A percentile compares a stretch with the other conserved stretches of the same genome.
These are phyloP conservation scores for Lichenostomus cassidix DNA, from an alignment of 2,113 vertebrate genomes.

Conservation along the genomic window DNA sequence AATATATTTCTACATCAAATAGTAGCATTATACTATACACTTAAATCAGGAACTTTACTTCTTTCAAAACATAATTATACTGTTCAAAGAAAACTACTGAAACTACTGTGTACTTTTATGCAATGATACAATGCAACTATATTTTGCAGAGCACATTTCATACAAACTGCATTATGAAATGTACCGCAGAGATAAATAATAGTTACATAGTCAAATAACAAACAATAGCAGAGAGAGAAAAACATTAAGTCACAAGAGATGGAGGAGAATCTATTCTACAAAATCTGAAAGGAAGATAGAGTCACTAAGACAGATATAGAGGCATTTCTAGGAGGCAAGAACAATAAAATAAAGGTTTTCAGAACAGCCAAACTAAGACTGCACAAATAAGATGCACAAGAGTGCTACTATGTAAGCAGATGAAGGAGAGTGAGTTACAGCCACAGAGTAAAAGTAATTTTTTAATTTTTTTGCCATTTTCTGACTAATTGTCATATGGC, in stretches of 20 bases:
- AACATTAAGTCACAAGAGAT: background rate
- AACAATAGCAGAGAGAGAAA: constrained; percentile 21
- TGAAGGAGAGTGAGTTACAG: background rate
- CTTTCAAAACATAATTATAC: constrained; percentile 47
- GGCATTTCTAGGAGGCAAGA: background rate
- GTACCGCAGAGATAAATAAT: constrained; percentile 28
- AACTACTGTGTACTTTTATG: constrained; percentile 26
- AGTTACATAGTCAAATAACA: constrained; percentile 25
- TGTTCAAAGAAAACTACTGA: constrained; percentile 27
- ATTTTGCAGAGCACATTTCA: background rate
- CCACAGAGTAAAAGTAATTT: background rate
- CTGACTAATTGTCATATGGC: background rate
- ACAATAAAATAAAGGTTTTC: background rate
- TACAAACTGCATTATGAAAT: constrained; percentile 1
- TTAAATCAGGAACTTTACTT: constrained; percentile 4
- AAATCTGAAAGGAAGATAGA: background rate
- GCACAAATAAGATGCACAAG: background rate
- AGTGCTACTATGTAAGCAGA: background rate
- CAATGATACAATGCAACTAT: background rate
- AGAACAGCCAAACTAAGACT: background rate
- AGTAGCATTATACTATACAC: background rate
- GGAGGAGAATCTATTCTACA: background rate
- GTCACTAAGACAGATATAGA: background rate
- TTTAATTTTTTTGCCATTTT: background rate
- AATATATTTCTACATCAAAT: background rate